Conservation (phyloP, 2,888 invertebrate genomes). For the Torymus tubicola region DNA sequence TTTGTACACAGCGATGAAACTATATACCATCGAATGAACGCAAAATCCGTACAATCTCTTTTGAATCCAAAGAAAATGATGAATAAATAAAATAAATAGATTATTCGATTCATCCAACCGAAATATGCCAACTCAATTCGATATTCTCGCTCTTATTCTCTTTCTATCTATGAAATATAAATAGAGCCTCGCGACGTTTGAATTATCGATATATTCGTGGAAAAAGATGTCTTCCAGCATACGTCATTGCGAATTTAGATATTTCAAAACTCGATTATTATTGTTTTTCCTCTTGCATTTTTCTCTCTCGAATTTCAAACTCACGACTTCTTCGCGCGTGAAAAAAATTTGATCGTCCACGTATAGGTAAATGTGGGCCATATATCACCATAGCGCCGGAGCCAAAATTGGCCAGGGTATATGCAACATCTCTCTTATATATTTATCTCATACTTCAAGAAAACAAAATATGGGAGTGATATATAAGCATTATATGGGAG, state of each 20-base stretch:
- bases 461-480: too few relatives aligned
- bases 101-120: slow-evolving; percentile 36
- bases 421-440: too few relatives aligned
- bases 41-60: too few relatives aligned
- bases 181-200: slow-evolving; percentile 1
- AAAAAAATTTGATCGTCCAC: too few relatives aligned
- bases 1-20: neutral
- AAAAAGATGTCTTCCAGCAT: neutral
- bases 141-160: neutral
- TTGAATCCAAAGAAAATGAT: neutral
- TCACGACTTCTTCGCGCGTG: too few relatives aligned
- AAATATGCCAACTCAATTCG: slow-evolving; percentile 36
- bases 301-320: too few relatives aligned
- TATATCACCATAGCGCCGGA: too few relatives aligned
- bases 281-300: too few relatives aligned
- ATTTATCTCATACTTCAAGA: too few relatives aligned
- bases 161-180: slow-evolving; percentile 9
- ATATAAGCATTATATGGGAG: too few relatives aligned
- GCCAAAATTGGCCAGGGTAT: too few relatives aligned
- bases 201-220: slow-evolving; percentile 28
- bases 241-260: neutral
- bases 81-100: slow-evolving; percentile 34
- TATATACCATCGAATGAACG: slow-evolving; percentile 11
- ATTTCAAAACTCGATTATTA: neutral
- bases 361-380: too few relatives aligned